phyloP scores from a whole-genome alignment of 2,113 vertebrate species.

The Osmerus eperlanus region DNA sequence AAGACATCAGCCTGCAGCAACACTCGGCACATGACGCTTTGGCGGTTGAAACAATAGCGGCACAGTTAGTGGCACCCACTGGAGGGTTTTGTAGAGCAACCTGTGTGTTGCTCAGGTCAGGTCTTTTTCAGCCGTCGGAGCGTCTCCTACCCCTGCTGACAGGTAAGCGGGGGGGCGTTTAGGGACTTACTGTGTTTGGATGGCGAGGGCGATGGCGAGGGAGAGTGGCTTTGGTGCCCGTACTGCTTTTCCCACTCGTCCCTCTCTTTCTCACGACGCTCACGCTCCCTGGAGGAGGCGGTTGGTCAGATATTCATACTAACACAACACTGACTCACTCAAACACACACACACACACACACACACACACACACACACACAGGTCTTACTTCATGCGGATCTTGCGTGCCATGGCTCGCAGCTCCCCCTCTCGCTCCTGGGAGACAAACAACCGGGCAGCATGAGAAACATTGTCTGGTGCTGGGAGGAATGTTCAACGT shows the following conservation, averaged over 20 bases:
- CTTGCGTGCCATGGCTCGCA: slow-evolving; percentile 92
- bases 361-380: slow-evolving; percentile 18
- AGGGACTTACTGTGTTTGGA: slow-evolving; percentile 79
- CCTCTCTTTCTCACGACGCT: slow-evolving; percentile 86
- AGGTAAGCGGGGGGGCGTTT: no score
- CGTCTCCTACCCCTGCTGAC: no score
- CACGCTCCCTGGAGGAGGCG: slow-evolving; percentile 79
- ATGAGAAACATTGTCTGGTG: neutral
- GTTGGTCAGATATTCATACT: slow-evolving; percentile 25
- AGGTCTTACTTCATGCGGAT: slow-evolving; percentile 91
- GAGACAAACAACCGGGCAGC: slow-evolving; percentile 28
- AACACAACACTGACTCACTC: slow-evolving; percentile 25
- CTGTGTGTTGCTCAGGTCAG: no score
- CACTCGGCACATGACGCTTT: neutral
- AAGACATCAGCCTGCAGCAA: neutral
- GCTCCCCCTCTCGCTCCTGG: slow-evolving; percentile 90
- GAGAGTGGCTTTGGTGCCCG: slow-evolving; percentile 84
- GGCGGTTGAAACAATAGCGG: neutral
- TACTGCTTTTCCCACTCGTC: slow-evolving; percentile 93
- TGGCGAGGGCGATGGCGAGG: slow-evolving; percentile 86
- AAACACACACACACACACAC: slow-evolving; percentile 1
- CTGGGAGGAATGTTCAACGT: no score
- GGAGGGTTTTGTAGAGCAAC: no score
- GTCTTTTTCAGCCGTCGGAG: no score
- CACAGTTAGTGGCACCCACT: no score